Evolutionary conservation across 2,888 invertebrate species (phyloP), one percentile per base, ranked within the genome.

Genomic region (Chloromyia formosa): DNA sequence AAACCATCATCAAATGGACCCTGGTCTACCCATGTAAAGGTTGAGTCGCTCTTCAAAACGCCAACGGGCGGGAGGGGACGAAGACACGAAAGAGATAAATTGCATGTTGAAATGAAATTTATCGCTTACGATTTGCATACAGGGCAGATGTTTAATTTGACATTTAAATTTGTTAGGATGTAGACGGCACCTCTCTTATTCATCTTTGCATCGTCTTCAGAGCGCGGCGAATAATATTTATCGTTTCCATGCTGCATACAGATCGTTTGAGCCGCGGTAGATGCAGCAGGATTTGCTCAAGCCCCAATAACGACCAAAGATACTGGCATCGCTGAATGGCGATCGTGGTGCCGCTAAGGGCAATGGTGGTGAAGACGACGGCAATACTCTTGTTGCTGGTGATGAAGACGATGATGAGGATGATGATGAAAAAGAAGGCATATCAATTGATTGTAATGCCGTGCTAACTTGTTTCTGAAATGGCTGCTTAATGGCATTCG

Each of bases 21-120:
- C 7, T 7, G 27, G 7, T 35, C 27, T 35, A 35, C 27, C 27
- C 27, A 35, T 35, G 27, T 7, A 35, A 35, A 4, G 27, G 27
- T 35, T 35, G 27, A 4, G 7, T 35, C 27, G 27, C 27, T 35
- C 27, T 35, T 35, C 27, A 35, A 4, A 35, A 7, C 27, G 27
- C 27, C 40, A 20, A 62, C 74, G 74, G 49, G 12, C 12, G 10
- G 49, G 49, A 3, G 12, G 49, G 16, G 16, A 72, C 61, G 75
- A 75, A 75, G 53, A 72, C 73, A 40, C 61, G 40, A 72, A 54
- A 58, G 69, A 76, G 76, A 76, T 76, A 75, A 76, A 76, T 76
- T 72, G 76, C 74, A 75, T 76, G 76, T 76, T 76, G 76, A 76
- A 76, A 76, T 61, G 73, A 73, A 76, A 76, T 76, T 76, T 76